Evolutionary conservation across 2,888 invertebrate genomes (phyloP).

Genomic region (Taphrorychus bicolor): DNA sequence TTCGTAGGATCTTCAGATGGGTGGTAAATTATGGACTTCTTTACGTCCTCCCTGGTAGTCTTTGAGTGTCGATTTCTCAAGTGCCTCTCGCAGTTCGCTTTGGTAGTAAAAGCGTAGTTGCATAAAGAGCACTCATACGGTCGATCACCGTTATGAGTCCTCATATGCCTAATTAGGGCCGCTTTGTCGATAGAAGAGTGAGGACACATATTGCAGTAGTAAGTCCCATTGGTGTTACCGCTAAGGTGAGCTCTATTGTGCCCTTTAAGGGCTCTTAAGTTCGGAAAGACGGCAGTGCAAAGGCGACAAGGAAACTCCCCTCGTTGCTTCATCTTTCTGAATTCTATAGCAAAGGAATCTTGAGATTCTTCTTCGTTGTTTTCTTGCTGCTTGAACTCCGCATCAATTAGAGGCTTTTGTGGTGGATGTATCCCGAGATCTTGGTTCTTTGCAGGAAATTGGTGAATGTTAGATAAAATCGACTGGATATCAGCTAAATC

Average conservation of each 20-base stretch:
- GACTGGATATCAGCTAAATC: conserved; percentile 88
- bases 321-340: conserved; percentile 86
- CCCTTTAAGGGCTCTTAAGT: conserved; percentile 87
- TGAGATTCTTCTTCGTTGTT: conserved; percentile 78
- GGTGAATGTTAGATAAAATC: conserved; percentile 79
- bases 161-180: conserved; percentile 88
- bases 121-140: conserved; percentile 96
- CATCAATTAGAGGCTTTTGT: conserved; percentile 37
- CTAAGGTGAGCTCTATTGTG: conserved; percentile 88
- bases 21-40: conserved; percentile 86
- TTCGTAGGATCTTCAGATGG: conserved; percentile 85
- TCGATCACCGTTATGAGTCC: conserved; percentile 93
- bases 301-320: conserved; percentile 90
- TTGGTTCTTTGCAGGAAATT: conserved; percentile 64
- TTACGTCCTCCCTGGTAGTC: conserved; percentile 85
- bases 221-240: conserved; percentile 77
- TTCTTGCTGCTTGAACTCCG: conserved; percentile 51
- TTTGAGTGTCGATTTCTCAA: conserved; percentile 90
- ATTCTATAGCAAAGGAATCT: conserved; percentile 83
- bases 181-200: conserved; percentile 91
- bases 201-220: conserved; percentile 92
- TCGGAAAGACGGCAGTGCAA: conserved; percentile 88
- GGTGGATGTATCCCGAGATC: conserved; percentile 35
- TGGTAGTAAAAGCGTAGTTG: conserved; percentile 95
- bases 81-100: conserved; percentile 96